A percentile compares a stretch with the other conserved stretches of the same genome.
phyloP scores from a whole-genome alignment of 2,113 vertebrate species.

The Siniperca chuatsi region DNA sequence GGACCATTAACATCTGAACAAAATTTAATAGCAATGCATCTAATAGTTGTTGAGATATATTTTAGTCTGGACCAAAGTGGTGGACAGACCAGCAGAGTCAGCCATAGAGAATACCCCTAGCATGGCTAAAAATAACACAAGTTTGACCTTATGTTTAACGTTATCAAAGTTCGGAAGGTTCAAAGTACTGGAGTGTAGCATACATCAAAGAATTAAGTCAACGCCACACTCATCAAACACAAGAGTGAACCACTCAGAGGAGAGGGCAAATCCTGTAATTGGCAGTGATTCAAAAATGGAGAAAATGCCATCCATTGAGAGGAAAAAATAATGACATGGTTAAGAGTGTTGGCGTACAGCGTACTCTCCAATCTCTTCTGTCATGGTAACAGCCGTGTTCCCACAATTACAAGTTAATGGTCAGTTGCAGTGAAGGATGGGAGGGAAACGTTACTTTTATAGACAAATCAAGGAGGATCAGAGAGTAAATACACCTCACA shows the following conservation, averaged over 20 bases:
- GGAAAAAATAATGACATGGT: constrained; percentile 61
- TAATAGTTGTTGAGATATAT: not conserved
- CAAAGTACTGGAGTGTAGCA: not conserved
- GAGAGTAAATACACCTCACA: constrained; percentile 47
- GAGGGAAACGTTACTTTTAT: constrained; percentile 57
- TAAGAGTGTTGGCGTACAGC: constrained; percentile 28
- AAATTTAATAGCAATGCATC: not conserved
- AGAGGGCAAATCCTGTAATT: constrained; percentile 19
- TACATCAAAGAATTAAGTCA: constrained; percentile 28
- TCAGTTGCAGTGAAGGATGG: constrained; percentile 43
- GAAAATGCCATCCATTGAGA: constrained; percentile 15
- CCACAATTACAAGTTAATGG: constrained; percentile 69
- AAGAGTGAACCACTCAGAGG: constrained; percentile 12
- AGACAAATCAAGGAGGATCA: constrained; percentile 52
- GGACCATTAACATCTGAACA: not conserved
- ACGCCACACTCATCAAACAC: not conserved
- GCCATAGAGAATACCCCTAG: not conserved
- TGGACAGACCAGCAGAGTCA: not conserved
- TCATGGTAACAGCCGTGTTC: constrained; percentile 31
- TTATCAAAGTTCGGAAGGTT: constrained; percentile 24
- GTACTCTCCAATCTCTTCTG: constrained; percentile 57
- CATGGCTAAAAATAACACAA: constrained; percentile 20
- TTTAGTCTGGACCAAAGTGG: not conserved
- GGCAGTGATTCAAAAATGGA: constrained; percentile 56
- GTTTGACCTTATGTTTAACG: not conserved